A percentile compares a stretch with the other conserved stretches of the same genome.
These are phyloP conservation scores for Eubasilissa regina DNA, from an alignment of 1,140 invertebrate species.

Conservation along the genomic window DNA sequence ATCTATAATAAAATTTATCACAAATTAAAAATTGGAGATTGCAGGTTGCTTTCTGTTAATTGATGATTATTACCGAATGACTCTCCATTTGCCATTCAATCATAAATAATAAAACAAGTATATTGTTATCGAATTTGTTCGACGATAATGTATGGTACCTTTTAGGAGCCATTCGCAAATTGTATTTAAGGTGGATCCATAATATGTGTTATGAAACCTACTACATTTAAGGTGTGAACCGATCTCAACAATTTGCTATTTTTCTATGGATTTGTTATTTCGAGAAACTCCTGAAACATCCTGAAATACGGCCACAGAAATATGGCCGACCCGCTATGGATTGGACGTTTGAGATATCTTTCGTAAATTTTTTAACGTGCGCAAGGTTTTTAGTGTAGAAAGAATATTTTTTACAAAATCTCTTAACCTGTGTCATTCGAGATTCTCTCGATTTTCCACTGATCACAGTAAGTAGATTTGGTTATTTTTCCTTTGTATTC, in stretches of 20 bases:
- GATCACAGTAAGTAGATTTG: slow-evolving; percentile 32
- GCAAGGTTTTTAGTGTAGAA: slow-evolving; percentile 13
- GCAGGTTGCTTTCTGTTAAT: too few species aligned
- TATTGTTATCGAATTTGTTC: too few species aligned
- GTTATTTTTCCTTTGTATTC: slow-evolving; percentile 51
- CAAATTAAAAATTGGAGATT: too few species aligned
- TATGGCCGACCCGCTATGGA: slow-evolving; percentile 46
- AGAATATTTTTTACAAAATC: slow-evolving; percentile 2
- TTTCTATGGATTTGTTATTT: slow-evolving; percentile 46
- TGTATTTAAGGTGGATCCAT: too few species aligned
- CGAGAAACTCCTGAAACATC: slow-evolving; percentile 48
- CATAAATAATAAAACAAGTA: too few species aligned
- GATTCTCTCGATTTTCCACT: slow-evolving; percentile 3
- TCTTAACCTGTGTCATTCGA: neutral
- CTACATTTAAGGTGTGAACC: neutral
- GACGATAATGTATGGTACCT: too few species aligned
- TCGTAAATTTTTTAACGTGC: slow-evolving; percentile 37
- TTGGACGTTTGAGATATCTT: slow-evolving; percentile 37
- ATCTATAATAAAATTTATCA: too few species aligned
- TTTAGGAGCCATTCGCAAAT: too few species aligned
- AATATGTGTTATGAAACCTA: neutral
- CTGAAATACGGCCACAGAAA: slow-evolving; percentile 35
- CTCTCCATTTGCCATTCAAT: too few species aligned
- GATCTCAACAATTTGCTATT: neutral
- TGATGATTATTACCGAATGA: too few species aligned